phyloP scores from a whole-genome alignment of 2,888 invertebrate species.

The Oligia latruncula region DNA sequence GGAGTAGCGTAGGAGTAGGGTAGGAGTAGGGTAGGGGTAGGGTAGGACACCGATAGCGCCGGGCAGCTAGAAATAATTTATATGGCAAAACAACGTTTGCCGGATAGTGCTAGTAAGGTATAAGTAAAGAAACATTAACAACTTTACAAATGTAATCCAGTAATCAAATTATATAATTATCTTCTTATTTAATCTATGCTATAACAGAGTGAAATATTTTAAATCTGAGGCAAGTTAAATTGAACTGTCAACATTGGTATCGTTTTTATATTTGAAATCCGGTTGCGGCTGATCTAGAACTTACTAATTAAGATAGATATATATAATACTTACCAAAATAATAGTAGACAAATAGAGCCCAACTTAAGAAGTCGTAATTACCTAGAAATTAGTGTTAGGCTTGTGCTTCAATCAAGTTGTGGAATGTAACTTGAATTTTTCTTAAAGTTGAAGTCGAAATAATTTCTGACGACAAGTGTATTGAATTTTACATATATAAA shows the following conservation, averaged over 20 bases:
- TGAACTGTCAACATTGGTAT: slow-evolving; percentile 20
- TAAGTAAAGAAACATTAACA: background rate
- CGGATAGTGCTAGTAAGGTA: no score
- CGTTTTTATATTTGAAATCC: slow-evolving; percentile 8
- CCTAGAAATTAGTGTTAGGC: background rate
- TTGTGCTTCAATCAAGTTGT: background rate
- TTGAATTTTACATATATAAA: background rate
- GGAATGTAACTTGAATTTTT: background rate
- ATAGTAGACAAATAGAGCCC: background rate
- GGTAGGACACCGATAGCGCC: no score
- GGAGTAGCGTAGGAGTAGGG: no score
- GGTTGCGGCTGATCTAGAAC: slow-evolving; percentile 18
- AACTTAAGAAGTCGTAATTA: background rate
- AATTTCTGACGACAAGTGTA: background rate
- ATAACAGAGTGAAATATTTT: slow-evolving; percentile 16
- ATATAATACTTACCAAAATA: background rate
- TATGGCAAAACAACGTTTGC: no score
- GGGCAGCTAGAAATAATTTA: no score
- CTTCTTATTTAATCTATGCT: slow-evolving; percentile 6
- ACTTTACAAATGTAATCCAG: slow-evolving; percentile 1
- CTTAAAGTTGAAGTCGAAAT: background rate
- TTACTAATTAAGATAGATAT: slow-evolving; percentile 9
- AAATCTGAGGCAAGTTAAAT: slow-evolving; percentile 27
- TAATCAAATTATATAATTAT: slow-evolving; percentile 8
- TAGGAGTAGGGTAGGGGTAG: no score